Evolutionary conservation across 2,113 vertebrate species (phyloP).

Genomic region (Dipodomys spectabilis): DNA sequence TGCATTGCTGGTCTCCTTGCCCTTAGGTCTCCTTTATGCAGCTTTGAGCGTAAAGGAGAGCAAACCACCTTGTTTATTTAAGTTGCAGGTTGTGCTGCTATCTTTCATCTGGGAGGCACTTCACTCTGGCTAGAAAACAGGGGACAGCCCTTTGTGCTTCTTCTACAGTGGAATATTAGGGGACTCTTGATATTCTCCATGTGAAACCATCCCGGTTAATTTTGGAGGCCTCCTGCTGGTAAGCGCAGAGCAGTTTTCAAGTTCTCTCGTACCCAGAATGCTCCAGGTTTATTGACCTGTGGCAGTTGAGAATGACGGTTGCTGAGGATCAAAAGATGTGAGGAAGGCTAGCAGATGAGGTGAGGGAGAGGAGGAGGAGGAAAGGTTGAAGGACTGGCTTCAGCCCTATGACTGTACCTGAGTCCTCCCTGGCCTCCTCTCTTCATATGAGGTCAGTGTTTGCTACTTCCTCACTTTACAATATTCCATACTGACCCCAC

Average conservation of each 20-base stretch:
- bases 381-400: not conserved
- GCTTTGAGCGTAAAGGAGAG: not conserved
- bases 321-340: conserved; percentile 22
- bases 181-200: not conserved
- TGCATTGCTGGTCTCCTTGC: not conserved
- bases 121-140: not conserved
- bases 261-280: conserved; percentile 3
- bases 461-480: conserved; percentile 1
- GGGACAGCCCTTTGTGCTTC: not conserved
- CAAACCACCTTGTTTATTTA: not conserved
- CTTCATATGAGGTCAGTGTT: conserved; percentile 30
- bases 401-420: not conserved
- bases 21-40: not conserved
- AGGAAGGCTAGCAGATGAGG: not conserved
- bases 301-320: conserved; percentile 56
- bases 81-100: not conserved
- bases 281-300: conserved; percentile 3
- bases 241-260: not conserved
- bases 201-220: not conserved
- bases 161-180: not conserved
- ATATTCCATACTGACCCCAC: not conserved
- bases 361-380: not conserved
- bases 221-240: not conserved
- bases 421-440: not conserved
- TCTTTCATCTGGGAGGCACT: not conserved